Evolutionary conservation across 2,113 vertebrate species (phyloP), one percentile per base, ranked within the genome.

Genomic region (Upupa epops): DNA sequence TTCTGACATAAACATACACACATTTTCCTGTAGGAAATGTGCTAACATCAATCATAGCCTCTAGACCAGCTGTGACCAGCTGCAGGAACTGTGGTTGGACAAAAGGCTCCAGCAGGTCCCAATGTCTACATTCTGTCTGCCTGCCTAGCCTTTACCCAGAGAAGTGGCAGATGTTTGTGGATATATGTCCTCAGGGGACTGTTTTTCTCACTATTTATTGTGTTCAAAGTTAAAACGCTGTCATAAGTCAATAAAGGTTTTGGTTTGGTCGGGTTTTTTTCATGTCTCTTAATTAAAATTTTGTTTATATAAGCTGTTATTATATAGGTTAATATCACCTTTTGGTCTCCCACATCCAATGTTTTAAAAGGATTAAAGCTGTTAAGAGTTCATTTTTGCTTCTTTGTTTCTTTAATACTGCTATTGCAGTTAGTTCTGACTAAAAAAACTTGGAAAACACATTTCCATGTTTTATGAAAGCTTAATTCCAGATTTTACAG

Each of bases 81-180:
- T 56, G 10, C n/a, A 73, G 52, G 34, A 66, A 52, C 10, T 36
- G 25, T 48, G 3, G 48, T 25, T 58, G 36, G 26, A 15, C 31
- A 76, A 26, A 76, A 25, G 11, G 48, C 14, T 72, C 9, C 60
- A 85, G 29, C 12, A 73, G 25, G 17, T 42, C 26, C 11, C n/a
- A 25, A 17, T 22, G 16, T 34, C 9, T 60, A n/a, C 4, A 7
- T 45, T 15, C 12, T n/a, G 2, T 34, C 34, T 56, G 28, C 34
- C 16, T 3, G 3, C 25, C 13, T 36, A 40, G 6, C 6, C 31
- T 74, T 60, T 69, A 74, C 11, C 61, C 34, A n/a, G 17, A 60
- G 5, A 14, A 48, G 14, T 31, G 25, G 20, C 0, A 3, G 28
- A 51, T 0, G 1, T 40, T n/a, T 61, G 37, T 55, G 29, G 25